Percentiles rank a stretch among this genome's conserved stretches.
phyloP scores from a whole-genome alignment of 1,140 invertebrate genomes.

The Homarus americanus region DNA sequence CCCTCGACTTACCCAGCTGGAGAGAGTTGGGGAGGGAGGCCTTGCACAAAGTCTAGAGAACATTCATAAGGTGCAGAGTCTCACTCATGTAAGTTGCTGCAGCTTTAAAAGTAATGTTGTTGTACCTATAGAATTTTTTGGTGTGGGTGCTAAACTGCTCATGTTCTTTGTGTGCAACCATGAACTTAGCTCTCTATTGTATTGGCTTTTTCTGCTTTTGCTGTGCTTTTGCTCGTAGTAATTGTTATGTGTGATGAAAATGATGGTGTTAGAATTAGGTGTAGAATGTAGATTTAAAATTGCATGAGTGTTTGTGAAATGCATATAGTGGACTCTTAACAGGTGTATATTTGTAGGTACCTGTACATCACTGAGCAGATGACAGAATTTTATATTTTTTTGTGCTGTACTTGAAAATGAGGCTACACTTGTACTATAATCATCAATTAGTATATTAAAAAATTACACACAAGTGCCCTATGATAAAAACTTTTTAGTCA shows the following conservation, averaged over 20 bases:
- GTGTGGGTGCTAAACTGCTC: conserved; percentile 48
- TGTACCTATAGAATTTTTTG: conserved; percentile 35
- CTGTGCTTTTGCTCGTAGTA: neutral
- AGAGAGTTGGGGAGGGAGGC: conserved; percentile 69
- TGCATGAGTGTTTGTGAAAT: neutral
- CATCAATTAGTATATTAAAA: too few relatives aligned
- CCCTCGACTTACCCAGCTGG: conserved; percentile 78
- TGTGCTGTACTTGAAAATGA: too few relatives aligned
- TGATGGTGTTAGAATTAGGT: neutral
- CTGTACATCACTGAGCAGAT: too few relatives aligned
- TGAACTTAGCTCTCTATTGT: neutral
- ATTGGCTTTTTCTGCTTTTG: conserved; percentile 22
- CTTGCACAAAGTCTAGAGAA: conserved; percentile 74
- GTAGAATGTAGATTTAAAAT: neutral
- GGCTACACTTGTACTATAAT: too few relatives aligned
- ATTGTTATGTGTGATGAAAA: neutral
- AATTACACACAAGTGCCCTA: too few relatives aligned
- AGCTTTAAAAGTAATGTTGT: conserved; percentile 15
- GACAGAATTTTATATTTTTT: too few relatives aligned
- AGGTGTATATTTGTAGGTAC: too few relatives aligned
- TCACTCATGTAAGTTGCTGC: conserved; percentile 70
- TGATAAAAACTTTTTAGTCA: too few relatives aligned
- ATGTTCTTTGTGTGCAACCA: conserved; percentile 6
- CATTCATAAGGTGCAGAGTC: conserved; percentile 71
- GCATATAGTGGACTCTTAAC: too few relatives aligned